Base-by-base conservation (phyloP, 2,113 vertebrate genomes). In the Plotosus lineatus region DNA sequence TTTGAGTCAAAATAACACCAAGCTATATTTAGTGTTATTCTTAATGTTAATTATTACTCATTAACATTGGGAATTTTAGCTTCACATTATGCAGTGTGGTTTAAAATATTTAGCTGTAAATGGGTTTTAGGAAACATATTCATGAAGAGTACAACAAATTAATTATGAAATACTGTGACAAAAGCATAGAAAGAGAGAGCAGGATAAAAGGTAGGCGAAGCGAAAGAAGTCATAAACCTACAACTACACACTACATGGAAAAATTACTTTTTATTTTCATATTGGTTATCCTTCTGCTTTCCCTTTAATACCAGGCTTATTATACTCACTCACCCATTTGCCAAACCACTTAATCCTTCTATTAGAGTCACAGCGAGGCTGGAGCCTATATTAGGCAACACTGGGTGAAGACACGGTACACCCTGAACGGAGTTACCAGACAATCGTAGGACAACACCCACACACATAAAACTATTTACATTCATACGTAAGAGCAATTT, bases 141-240 rank as follows among this genome's bases (percentile, higher is more conserved):
- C 44, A 48, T 21, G 26, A 42, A 69, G 38, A 69, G 12, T 14
- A 26, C 26, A 69, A 44, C 40, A 69, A 42, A 50, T 72, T 72
- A 0, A 50, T 50, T 71, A 33, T 33, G 28, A 72, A 72, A 72
- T 72, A 72, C 33, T 72, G 44, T 72, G 69, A 72, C 69, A 50
- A 50, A 72, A 14, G 69, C n/a, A 21, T 19, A 8, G 2, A 21
- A 21, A 36, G 17, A 12, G 46, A 46, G 23, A 7, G 19, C 19
- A 40, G 44, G 48, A 51, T 12, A 6, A 48, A 36, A 51, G 10
- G 46, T 6, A 17, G 28, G 28, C 46, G 50, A 19, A 36, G 46
- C 14, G 21, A 51, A 23, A 12, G 28, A 72, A 72, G 17, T 48
- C 28, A 51, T 28, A 51, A 31, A 51, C 19, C 9, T 71, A 31